Conservation (phyloP, 2,888 invertebrate species). For the Rhagonycha lutea region DNA sequence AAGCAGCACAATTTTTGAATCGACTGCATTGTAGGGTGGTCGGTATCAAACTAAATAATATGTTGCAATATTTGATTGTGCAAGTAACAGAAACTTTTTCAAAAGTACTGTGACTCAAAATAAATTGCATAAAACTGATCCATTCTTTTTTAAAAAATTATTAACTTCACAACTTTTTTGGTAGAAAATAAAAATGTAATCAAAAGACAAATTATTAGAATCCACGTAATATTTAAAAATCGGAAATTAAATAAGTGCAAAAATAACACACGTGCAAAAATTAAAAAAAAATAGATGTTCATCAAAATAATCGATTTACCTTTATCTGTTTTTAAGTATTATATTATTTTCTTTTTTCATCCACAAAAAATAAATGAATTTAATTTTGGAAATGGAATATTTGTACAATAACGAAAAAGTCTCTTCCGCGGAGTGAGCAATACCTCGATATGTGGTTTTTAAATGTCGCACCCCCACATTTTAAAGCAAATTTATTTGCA, state of each 20-base stretch:
- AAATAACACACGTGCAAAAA: background rate
- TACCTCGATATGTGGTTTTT: background rate
- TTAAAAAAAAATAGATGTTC: background rate
- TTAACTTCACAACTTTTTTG: too few species aligned
- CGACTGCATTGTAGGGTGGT: too few species aligned
- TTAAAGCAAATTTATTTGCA: slow-evolving; percentile 26
- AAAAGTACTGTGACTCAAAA: too few species aligned
- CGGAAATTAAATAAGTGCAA: background rate
- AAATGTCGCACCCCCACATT: slow-evolving; percentile 21
- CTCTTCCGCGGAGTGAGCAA: background rate
- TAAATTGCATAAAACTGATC: too few species aligned
- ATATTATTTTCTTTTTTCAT: background rate
- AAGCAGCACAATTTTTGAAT: too few species aligned
- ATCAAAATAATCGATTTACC: background rate
- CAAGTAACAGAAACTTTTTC: too few species aligned
- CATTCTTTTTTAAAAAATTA: too few species aligned
- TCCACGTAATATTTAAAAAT: background rate
- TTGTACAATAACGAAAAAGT: background rate
- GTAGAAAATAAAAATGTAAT: too few species aligned
- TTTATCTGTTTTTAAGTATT: background rate
- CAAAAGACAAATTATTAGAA: too few species aligned
- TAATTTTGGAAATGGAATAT: background rate
- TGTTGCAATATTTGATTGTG: too few species aligned
- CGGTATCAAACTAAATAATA: too few species aligned
- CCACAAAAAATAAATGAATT: background rate